These are phyloP conservation scores for Xylocopa sonorina DNA, from an alignment of 1,140 invertebrate species.

Conservation along the genomic window DNA sequence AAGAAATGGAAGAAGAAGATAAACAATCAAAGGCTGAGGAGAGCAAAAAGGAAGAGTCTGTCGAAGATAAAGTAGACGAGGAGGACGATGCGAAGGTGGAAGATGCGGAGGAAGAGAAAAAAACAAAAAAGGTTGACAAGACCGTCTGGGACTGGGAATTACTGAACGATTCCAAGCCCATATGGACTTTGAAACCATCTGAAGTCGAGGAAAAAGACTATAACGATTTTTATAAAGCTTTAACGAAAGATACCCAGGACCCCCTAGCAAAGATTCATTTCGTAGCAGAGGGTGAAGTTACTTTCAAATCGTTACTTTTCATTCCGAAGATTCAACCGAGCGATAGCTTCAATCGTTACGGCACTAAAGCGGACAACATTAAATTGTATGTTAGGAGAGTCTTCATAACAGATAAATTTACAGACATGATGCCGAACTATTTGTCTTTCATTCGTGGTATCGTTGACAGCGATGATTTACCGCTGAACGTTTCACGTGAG, in stretches of 20 bases:
- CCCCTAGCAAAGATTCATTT: constrained; percentile 97
- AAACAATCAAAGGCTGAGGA: constrained; percentile 83
- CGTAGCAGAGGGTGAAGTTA: constrained; percentile 98
- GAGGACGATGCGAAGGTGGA: constrained; percentile 86
- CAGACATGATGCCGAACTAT: constrained; percentile 99
- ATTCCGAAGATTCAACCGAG: constrained; percentile 94
- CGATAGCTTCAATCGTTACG: constrained; percentile 98
- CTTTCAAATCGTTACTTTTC: constrained; percentile 97
- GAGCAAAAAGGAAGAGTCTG: constrained; percentile 81
- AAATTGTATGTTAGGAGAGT: constrained; percentile 98
- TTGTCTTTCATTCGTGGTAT: constrained; percentile 97
- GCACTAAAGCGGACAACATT: constrained; percentile 96
- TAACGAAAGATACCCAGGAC: constrained; percentile 95
- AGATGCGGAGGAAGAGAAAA: constrained; percentile 84
- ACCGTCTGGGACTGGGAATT: constrained; percentile 99
- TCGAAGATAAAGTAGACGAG: constrained; percentile 85
- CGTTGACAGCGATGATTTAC: constrained; percentile 99
- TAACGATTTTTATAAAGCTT: constrained; percentile 95
- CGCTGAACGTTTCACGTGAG: constrained; percentile 98
- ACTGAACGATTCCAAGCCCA: constrained; percentile 97
- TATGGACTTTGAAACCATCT: constrained; percentile 96
- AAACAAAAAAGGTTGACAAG: constrained; percentile 94
- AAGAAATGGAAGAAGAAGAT: constrained; percentile 83
- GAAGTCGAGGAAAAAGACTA: constrained; percentile 96
- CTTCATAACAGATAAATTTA: constrained; percentile 99